These are phyloP conservation scores for Bugula neritina DNA, from an alignment of 2,888 invertebrate genomes.

Conservation along the genomic window DNA sequence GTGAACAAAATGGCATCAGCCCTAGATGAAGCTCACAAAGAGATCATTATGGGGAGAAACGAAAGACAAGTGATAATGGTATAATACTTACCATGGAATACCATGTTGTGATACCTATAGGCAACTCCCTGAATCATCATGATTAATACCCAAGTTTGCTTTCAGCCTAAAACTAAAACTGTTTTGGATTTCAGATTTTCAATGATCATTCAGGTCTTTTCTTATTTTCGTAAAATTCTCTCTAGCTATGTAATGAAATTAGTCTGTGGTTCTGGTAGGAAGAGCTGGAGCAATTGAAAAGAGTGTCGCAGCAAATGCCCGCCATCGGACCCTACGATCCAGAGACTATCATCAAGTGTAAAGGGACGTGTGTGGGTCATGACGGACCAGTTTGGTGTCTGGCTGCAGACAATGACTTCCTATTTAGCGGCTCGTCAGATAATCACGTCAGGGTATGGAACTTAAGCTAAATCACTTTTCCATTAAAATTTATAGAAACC, in stretches of 20 bases:
- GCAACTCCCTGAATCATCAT: no score
- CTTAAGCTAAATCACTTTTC: no score
- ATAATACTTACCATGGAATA: no score
- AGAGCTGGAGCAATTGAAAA: conserved; percentile 42
- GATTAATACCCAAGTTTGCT: no score
- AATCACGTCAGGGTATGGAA: conserved; percentile 52
- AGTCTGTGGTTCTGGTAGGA: no score
- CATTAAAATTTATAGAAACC: no score
- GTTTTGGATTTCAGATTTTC: no score
- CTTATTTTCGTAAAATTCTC: no score
- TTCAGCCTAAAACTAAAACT: no score
- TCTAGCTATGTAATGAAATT: no score
- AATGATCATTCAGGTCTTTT: no score
- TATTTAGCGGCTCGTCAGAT: conserved; percentile 53
- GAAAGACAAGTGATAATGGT: conserved; percentile 8
- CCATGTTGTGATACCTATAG: no score
- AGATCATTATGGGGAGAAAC: conserved; percentile 24
- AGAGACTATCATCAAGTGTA: conserved; percentile 51
- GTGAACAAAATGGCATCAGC: conserved; percentile 8
- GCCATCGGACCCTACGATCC: conserved; percentile 39
- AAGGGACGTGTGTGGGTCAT: conserved; percentile 53
- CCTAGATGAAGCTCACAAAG: conserved; percentile 28
- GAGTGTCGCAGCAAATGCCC: conserved; percentile 36
- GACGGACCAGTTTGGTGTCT: conserved; percentile 53
- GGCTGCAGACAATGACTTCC: conserved; percentile 46